Percentiles rank a stretch among this genome's conserved stretches.
Conservation (phyloP, 2,888 invertebrate genomes). For the Protodeltote pygarga region DNA sequence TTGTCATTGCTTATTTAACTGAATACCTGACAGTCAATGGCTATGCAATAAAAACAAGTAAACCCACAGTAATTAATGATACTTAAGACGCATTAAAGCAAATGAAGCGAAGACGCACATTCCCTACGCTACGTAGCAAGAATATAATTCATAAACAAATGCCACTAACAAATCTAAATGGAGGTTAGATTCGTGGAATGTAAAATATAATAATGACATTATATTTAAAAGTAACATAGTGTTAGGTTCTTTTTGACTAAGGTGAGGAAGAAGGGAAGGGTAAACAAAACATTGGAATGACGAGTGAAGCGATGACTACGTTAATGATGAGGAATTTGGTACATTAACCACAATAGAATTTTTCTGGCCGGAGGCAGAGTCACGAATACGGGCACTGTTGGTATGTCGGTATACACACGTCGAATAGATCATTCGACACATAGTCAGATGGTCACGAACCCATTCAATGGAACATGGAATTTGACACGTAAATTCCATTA, state of each 20-base stretch:
- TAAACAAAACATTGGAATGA: constrained; percentile 66
- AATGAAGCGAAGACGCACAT: constrained; percentile 62
- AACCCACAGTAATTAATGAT: constrained; percentile 50
- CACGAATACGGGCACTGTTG: constrained; percentile 65
- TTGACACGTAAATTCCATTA: constrained; percentile 54
- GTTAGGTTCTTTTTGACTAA: constrained; percentile 59
- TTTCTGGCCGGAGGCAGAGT: constrained; percentile 80
- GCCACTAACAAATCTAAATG: constrained; percentile 65
- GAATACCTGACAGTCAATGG: constrained; percentile 40
- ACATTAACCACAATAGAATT: constrained; percentile 84
- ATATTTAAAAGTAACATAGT: constrained; percentile 60
- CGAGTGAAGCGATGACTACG: constrained; percentile 70
- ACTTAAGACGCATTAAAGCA: constrained; percentile 53
- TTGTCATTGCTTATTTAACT: constrained; percentile 53
- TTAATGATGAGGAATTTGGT: constrained; percentile 83
- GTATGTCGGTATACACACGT: constrained; percentile 67
- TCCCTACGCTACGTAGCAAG: constrained; percentile 58
- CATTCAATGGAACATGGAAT: constrained; percentile 64
- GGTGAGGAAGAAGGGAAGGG: constrained; percentile 63
- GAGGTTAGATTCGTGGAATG: constrained; percentile 71
- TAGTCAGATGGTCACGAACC: constrained; percentile 68
- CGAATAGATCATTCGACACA: constrained; percentile 68
- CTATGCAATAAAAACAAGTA: constrained; percentile 52
- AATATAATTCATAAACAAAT: constrained; percentile 65
- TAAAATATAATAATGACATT: constrained; percentile 62